Conservation (phyloP, 2,888 invertebrate species). For the Blastobasis adustella region DNA sequence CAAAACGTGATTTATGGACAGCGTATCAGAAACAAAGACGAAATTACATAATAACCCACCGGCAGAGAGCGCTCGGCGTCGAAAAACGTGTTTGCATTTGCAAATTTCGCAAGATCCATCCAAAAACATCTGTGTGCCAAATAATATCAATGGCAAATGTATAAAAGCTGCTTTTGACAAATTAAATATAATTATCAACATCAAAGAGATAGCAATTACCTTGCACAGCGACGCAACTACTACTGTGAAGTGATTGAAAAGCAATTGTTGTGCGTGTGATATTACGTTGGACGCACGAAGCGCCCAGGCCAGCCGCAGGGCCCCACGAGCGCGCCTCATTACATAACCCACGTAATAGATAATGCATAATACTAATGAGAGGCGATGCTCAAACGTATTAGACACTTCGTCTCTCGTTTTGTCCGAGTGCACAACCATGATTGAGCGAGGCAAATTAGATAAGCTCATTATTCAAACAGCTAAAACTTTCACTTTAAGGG, state of each 20-base stretch:
- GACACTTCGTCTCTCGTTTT: constrained; percentile 43
- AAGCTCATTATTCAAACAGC: constrained; percentile 36
- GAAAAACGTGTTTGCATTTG: no score
- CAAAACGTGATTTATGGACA: constrained; percentile 6
- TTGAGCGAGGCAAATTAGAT: constrained; percentile 65
- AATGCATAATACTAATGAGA: constrained; percentile 66
- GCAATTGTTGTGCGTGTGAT: background rate
- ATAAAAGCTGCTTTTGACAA: no score
- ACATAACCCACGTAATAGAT: constrained; percentile 59
- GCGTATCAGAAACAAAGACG: constrained; percentile 5
- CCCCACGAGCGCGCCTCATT: constrained; percentile 48
- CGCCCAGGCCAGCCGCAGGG: constrained; percentile 46
- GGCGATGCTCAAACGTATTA: constrained; percentile 64
- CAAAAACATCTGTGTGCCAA: no score
- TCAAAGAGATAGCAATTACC: no score
- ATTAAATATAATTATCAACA: no score
- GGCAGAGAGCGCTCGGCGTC: no score
- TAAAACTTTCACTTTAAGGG: constrained; percentile 59
- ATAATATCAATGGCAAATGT: no score
- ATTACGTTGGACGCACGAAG: background rate
- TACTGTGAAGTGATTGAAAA: background rate
- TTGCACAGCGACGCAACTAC: no score
- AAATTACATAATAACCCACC: constrained; percentile 3
- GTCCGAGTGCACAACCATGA: constrained; percentile 38
- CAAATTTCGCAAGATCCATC: no score